phyloP scores from a whole-genome alignment of 2,888 invertebrate species.

The Dryocosmus kuriphilus region DNA sequence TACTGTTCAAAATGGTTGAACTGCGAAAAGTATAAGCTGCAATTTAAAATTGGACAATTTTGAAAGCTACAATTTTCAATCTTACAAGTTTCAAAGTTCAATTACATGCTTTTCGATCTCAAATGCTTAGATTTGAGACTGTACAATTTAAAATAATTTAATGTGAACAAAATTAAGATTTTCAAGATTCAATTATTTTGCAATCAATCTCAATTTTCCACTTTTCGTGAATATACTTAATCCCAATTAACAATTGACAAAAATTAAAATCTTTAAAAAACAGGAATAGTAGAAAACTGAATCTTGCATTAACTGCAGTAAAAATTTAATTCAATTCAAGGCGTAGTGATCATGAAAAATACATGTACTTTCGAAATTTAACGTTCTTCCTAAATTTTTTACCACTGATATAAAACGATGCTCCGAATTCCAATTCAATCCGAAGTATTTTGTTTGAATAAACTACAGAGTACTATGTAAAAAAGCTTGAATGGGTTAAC shows the following conservation, averaged over 20 bases:
- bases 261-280: neutral
- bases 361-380: constrained; percentile 4
- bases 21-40: too few species aligned
- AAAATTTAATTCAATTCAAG: neutral
- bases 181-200: too few species aligned
- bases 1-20: too few species aligned
- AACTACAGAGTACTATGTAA: neutral
- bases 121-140: too few species aligned
- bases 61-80: too few species aligned
- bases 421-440: constrained; percentile 14
- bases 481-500: neutral
- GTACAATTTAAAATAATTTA: too few species aligned
- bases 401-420: neutral
- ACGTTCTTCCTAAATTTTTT: neutral
- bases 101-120: too few species aligned
- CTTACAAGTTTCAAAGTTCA: too few species aligned
- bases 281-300: neutral
- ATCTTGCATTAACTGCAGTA: neutral
- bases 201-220: too few species aligned
- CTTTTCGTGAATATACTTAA: neutral
- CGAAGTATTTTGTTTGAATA: neutral
- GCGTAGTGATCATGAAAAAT: constrained; percentile 4
- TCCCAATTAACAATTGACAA: neutral
- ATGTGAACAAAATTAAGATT: too few species aligned
- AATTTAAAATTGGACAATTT: too few species aligned